Percentiles rank a stretch among this genome's conserved stretches.
These are phyloP conservation scores for Amphiprion clarkii DNA, from an alignment of 2,797 vertebrate species.

Conservation along the genomic window DNA sequence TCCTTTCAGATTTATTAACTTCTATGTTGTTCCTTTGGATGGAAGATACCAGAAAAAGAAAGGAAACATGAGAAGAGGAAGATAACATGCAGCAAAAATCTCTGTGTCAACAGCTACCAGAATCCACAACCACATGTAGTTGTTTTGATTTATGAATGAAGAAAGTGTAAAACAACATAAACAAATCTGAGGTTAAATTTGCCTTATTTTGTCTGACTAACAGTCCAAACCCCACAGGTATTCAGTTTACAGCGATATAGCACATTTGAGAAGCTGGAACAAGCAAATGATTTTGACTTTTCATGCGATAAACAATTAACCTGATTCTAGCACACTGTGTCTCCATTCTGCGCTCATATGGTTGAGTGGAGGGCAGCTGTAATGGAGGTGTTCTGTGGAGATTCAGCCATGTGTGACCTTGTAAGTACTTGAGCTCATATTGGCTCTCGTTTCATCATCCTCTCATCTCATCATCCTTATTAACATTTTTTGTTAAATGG, in stretches of 20 bases:
- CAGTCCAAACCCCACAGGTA: too few relatives aligned
- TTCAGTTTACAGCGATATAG: not conserved
- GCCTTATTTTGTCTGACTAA: not conserved
- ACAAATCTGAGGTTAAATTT: not conserved
- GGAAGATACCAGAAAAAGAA: too few relatives aligned
- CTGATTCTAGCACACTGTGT: not conserved
- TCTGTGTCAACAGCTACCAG: too few relatives aligned
- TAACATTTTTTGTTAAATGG: conserved; percentile 15
- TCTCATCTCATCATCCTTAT: conserved; percentile 26
- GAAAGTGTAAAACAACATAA: not conserved
- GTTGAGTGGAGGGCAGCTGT: conserved; percentile 21
- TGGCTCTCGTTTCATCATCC: conserved; percentile 28
- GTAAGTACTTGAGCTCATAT: conserved; percentile 30
- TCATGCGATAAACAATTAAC: not conserved
- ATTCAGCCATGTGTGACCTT: conserved; percentile 41
- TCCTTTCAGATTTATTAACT: too few relatives aligned
- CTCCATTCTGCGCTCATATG: not conserved
- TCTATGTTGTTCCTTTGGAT: too few relatives aligned
- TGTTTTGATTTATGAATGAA: not conserved
- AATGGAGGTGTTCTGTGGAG: conserved; percentile 8
- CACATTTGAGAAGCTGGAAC: not conserved
- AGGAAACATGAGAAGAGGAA: too few relatives aligned
- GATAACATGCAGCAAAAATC: too few relatives aligned
- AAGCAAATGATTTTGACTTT: not conserved
- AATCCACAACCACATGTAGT: not conserved